phyloP scores from a whole-genome alignment of 2,797 vertebrate species.

The Australoheros facetus region DNA sequence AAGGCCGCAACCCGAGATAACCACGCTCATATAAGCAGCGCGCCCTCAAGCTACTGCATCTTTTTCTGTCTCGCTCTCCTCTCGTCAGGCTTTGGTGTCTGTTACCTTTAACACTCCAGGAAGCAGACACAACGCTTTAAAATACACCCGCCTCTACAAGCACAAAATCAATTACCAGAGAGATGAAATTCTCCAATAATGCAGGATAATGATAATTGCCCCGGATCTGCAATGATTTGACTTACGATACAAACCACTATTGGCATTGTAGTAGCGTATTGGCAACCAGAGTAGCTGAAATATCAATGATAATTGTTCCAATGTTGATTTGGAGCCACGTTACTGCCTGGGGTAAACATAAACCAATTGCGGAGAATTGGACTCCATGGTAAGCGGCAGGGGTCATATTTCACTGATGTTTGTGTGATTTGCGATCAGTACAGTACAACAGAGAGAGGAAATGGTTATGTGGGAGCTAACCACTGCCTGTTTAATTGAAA shows the following conservation, averaged over 20 bases:
- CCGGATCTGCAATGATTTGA: conserved; percentile 66
- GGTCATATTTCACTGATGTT: conserved; percentile 52
- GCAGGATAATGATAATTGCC: conserved; percentile 71
- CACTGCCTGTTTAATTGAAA: conserved; percentile 62
- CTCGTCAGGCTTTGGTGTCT: conserved; percentile 54
- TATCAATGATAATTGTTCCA: conserved; percentile 75
- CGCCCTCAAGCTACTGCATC: conserved; percentile 50
- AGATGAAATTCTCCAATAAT: conserved; percentile 77
- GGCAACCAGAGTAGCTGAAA: conserved; percentile 67
- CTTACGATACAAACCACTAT: conserved; percentile 69
- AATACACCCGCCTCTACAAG: conserved; percentile 45
- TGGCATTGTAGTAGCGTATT: conserved; percentile 59
- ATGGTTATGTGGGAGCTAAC: conserved; percentile 37
- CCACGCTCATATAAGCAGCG: conserved; percentile 56
- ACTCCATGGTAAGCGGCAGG: conserved; percentile 37
- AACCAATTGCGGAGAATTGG: conserved; percentile 53
- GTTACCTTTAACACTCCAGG: conserved; percentile 72
- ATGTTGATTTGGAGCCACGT: conserved; percentile 66
- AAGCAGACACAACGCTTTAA: conserved; percentile 59
- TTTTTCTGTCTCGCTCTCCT: conserved; percentile 33
- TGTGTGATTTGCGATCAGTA: conserved; percentile 53
- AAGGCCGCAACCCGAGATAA: conserved; percentile 65
- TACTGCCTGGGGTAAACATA: conserved; percentile 64
- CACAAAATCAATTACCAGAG: conserved; percentile 75
- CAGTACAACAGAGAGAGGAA: conserved; percentile 43